A percentile compares a stretch with the other conserved stretches of the same genome.
Evolutionary conservation across 2,888 invertebrate genomes (phyloP).

Genomic region (Rhopalosiphum nymphaeae): DNA sequence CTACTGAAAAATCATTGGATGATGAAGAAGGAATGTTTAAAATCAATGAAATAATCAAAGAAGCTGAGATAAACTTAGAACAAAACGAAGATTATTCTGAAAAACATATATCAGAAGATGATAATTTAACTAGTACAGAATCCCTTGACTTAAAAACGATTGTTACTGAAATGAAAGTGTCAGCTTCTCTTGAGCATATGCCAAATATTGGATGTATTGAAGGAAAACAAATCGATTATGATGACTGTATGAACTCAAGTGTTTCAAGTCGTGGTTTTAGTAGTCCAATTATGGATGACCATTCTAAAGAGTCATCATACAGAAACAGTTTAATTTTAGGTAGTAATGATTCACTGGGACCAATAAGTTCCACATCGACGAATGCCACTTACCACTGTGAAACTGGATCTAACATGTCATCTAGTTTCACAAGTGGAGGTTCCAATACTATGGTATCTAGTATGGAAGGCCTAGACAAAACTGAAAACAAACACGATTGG

Average conservation of each 20-base stretch:
- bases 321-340: slow-evolving; percentile 72
- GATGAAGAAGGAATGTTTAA: slow-evolving; percentile 78
- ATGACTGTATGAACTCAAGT: slow-evolving; percentile 68
- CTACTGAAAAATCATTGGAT: slow-evolving; percentile 76
- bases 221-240: slow-evolving; percentile 71
- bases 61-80: slow-evolving; percentile 79
- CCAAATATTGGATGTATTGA: slow-evolving; percentile 79
- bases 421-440: slow-evolving; percentile 85
- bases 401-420: slow-evolving; percentile 87
- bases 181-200: slow-evolving; percentile 65
- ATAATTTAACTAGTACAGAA: slow-evolving; percentile 73
- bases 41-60: slow-evolving; percentile 78
- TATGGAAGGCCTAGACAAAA: slow-evolving; percentile 77
- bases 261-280: slow-evolving; percentile 65
- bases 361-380: slow-evolving; percentile 84
- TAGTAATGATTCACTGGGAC: slow-evolving; percentile 82
- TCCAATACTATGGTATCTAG: slow-evolving; percentile 88
- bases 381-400: slow-evolving; percentile 88
- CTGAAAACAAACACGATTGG: slow-evolving; percentile 71
- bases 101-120: slow-evolving; percentile 61
- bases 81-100: slow-evolving; percentile 71
- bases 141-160: slow-evolving; percentile 72
- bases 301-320: slow-evolving; percentile 62
- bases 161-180: slow-evolving; percentile 65
- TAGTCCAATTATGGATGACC: slow-evolving; percentile 60